These are phyloP conservation scores for Botia almorhae DNA, from an alignment of 2,797 vertebrate species.

Conservation along the genomic window DNA sequence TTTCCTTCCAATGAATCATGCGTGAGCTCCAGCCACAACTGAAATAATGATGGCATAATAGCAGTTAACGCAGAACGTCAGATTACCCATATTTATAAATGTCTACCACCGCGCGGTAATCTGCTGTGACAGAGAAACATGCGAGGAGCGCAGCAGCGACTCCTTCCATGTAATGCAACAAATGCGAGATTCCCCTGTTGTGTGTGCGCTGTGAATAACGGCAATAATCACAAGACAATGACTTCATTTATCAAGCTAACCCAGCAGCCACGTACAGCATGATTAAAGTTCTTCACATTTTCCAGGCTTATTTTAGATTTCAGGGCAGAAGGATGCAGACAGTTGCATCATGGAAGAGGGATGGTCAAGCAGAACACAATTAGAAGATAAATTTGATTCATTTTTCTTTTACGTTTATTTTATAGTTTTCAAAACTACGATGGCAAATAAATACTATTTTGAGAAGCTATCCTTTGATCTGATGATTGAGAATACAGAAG, in stretches of 20 bases:
- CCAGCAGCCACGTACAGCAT: slow-evolving; percentile 33
- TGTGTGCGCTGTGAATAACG: slow-evolving; percentile 78
- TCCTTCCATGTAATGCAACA: slow-evolving; percentile 77
- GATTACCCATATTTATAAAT: slow-evolving; percentile 81
- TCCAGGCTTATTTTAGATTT: slow-evolving; percentile 33
- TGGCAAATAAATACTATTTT: background rate
- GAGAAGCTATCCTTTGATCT: background rate
- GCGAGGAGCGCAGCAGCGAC: slow-evolving; percentile 69
- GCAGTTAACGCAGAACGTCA: slow-evolving; percentile 68
- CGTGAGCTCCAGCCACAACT: slow-evolving; percentile 63
- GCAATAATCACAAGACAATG: slow-evolving; percentile 81
- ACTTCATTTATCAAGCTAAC: slow-evolving; percentile 77
- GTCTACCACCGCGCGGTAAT: slow-evolving; percentile 72
- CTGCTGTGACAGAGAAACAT: slow-evolving; percentile 75
- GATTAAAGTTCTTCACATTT: slow-evolving; percentile 47
- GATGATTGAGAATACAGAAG: background rate
- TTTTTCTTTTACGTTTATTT: background rate
- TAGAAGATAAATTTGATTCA: slow-evolving; percentile 16
- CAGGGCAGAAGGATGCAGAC: slow-evolving; percentile 19
- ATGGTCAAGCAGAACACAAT: slow-evolving; percentile 15
- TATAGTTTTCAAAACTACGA: background rate
- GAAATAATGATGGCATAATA: slow-evolving; percentile 82
- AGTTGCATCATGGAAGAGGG: slow-evolving; percentile 2
- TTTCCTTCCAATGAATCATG: slow-evolving; percentile 78
- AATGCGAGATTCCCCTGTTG: slow-evolving; percentile 73